Evolutionary conservation across 2,888 invertebrate genomes (phyloP), one percentile per base, ranked within the genome.

Genomic region (Andricus quercusramuli): DNA sequence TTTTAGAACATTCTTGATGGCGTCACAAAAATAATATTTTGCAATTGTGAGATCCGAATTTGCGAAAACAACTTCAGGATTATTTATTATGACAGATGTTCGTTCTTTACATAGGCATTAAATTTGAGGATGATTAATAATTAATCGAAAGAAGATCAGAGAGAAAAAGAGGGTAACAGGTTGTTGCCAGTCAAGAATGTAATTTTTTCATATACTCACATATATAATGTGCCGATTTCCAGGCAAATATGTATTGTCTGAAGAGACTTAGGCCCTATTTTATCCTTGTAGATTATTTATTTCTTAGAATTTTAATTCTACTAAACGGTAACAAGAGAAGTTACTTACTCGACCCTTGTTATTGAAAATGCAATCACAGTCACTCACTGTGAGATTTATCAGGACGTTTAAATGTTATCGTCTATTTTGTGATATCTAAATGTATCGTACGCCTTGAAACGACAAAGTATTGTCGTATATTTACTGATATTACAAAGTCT

Each of bases 371-470:
- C 65, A 65, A 65, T 29, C 11, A 64, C 3, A 15, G 4, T 15
- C 32, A 65, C 32, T 65, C 64, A 64, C 25, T 29, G 13, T 25
- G 29, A 13, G 64, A 29, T 64, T 64, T 64, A 25, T 22, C 22
- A 64, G 25, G 25, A 25, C 15, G 2, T 64, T 29, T 64, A 64
- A 64, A 64, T 64, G 29, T 2, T 41, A 9, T 11, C 13, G 11
- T 64, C 2, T 64, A 64, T 64, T 64, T 25, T 25, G 62, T 62
- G n/a, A 62, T 64, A 64, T 64, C 15, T 65, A 29, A 32, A 65
- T 65, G 29, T 13, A 64, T 13, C 11, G 29, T 64, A 47, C 15
- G 17, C n/a, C 17, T 25, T 29, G 65, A 65, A 65, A 64, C 20
- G 1, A 64, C 64, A 64, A 64, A 64, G 29, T 64, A 22, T 64